Conservation (phyloP, 2,113 vertebrate species). For the Leucosticte australis region DNA sequence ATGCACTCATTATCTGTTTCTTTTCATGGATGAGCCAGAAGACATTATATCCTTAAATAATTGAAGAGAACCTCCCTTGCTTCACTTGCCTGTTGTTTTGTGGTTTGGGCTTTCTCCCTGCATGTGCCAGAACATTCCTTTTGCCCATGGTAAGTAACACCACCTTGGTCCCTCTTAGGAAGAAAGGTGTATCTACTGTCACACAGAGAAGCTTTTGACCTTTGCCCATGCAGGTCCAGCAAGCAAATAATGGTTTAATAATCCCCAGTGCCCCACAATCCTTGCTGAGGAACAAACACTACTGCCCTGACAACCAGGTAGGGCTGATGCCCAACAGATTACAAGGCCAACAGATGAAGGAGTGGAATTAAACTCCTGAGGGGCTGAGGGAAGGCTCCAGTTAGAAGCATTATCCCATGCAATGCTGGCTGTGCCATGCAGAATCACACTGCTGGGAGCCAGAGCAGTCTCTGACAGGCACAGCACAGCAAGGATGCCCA, state of each 20-base stretch:
- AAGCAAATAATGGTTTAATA: neutral
- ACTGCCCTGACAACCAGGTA: neutral
- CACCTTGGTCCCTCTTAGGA: neutral
- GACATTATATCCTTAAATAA: neutral
- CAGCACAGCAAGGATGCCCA: neutral
- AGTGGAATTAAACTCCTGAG: neutral
- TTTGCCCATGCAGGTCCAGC: neutral
- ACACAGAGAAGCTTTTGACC: neutral
- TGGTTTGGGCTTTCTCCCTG: accelerated
- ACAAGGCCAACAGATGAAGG: neutral
- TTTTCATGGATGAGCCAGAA: neutral
- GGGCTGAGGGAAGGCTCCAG: neutral
- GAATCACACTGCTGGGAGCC: neutral
- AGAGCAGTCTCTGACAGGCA: neutral
- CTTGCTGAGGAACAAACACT: neutral
- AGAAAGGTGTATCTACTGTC: neutral
- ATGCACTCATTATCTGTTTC: neutral
- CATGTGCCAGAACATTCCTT: neutral
- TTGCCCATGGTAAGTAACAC: neutral
- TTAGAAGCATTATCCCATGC: neutral
- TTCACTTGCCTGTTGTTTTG: neutral
- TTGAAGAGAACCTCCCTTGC: neutral
- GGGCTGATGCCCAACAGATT: neutral
- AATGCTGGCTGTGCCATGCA: neutral
- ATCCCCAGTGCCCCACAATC: neutral